A percentile compares a stretch with the other conserved stretches of the same genome.
Conservation (phyloP, 2,888 invertebrate species). For the Xanthia togata region DNA sequence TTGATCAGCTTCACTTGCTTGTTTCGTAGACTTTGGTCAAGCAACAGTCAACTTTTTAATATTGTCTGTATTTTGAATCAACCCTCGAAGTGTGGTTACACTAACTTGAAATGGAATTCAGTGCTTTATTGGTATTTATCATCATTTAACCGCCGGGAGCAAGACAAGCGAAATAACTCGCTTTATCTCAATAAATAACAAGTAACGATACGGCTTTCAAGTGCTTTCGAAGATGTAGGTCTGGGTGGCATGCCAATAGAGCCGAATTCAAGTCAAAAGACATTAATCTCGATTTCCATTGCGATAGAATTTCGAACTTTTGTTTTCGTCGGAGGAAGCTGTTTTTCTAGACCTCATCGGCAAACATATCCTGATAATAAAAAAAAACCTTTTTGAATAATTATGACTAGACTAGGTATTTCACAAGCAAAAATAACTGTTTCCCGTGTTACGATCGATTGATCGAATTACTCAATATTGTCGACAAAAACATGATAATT, state of each 20-base stretch:
- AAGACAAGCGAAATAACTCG: slow-evolving; percentile 26
- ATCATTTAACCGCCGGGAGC: slow-evolving; percentile 9
- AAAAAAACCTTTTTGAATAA: slow-evolving; percentile 29
- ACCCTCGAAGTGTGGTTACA: background rate
- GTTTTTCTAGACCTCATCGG: slow-evolving; percentile 8
- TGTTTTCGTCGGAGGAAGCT: background rate
- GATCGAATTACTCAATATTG: slow-evolving; percentile 65
- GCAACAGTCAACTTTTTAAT: background rate
- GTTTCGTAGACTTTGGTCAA: background rate
- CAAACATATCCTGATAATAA: slow-evolving; percentile 28
- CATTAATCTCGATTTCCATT: background rate
- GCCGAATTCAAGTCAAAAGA: slow-evolving; percentile 5
- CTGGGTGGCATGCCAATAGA: slow-evolving; percentile 42
- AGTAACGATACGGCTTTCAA: slow-evolving; percentile 38
- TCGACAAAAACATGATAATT: slow-evolving; percentile 68
- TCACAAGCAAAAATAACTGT: slow-evolving; percentile 57
- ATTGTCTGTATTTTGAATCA: background rate
- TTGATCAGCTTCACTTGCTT: slow-evolving; percentile 19
- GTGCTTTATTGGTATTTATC: slow-evolving; percentile 36
- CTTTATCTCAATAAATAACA: slow-evolving; percentile 53
- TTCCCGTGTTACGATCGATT: slow-evolving; percentile 66
- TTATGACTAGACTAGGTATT: slow-evolving; percentile 53
- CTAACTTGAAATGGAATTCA: background rate
- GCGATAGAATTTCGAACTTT: background rate
- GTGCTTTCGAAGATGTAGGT: slow-evolving; percentile 22